These are phyloP conservation scores for Tenodera sinensis DNA, from an alignment of 2,888 invertebrate species.

Conservation along the genomic window DNA sequence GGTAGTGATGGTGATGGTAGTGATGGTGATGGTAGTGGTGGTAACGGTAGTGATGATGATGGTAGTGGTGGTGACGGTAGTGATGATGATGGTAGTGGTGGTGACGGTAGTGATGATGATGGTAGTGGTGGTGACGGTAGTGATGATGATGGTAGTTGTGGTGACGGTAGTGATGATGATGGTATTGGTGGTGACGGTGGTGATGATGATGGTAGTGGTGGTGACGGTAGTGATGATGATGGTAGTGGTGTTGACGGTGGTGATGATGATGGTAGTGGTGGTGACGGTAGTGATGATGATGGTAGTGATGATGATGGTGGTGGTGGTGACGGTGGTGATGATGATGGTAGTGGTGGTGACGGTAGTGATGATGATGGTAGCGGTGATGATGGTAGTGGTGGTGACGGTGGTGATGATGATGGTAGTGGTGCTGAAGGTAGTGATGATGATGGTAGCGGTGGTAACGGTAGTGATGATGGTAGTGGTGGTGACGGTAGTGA, in stretches of 20 bases:
- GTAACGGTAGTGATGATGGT: neutral
- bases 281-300: neutral
- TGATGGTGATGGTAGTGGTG: neutral
- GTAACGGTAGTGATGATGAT: neutral
- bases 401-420: too few relatives aligned
- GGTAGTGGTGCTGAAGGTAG: too few relatives aligned
- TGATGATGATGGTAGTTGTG: too few relatives aligned
- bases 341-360: neutral
- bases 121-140: neutral
- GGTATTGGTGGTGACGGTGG: too few relatives aligned
- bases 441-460: too few relatives aligned
- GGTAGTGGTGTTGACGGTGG: too few relatives aligned
- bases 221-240: neutral
- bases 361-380: neutral
- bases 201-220: neutral
- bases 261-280: neutral
- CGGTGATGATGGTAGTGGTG: neutral
- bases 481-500: neutral
- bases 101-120: neutral
- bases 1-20: neutral
- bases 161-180: too few relatives aligned
- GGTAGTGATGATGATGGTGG: neutral
- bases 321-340: neutral
- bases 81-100: neutral
- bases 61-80: neutral